These are phyloP conservation scores for Darevskia mixta DNA, from an alignment of 2,797 vertebrate species.

Conservation along the genomic window DNA sequence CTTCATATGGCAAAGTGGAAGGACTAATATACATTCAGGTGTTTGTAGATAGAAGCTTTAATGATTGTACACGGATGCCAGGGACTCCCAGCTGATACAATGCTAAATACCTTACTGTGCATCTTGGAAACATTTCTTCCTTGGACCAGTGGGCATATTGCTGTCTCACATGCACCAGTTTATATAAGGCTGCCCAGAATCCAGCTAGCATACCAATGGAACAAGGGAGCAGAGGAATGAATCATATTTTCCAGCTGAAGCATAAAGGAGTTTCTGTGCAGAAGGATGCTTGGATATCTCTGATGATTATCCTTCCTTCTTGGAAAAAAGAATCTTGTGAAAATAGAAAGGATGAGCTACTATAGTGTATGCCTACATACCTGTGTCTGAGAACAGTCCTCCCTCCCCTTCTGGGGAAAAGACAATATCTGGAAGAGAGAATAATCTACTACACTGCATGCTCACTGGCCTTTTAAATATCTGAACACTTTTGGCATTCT, in stretches of 20 bases:
- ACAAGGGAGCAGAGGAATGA: not conserved
- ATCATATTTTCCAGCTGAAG: not conserved
- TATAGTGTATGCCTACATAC: no score
- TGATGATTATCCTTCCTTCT: not conserved
- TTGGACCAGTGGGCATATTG: conserved; percentile 28
- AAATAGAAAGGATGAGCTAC: not conserved
- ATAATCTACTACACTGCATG: not conserved
- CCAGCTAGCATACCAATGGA: not conserved
- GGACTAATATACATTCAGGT: not conserved
- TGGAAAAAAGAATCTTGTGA: not conserved
- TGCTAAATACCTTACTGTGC: not conserved
- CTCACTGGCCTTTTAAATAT: not conserved
- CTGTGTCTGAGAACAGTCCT: not conserved
- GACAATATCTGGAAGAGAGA: no score
- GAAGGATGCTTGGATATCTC: no score
- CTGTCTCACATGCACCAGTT: not conserved
- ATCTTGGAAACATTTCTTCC: conserved; percentile 36
- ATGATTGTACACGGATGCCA: conserved; percentile 33
- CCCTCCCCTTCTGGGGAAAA: no score
- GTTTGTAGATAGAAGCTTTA: not conserved
- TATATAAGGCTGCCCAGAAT: not conserved
- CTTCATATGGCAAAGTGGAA: not conserved
- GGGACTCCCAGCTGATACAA: not conserved
- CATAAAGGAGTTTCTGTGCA: not conserved
- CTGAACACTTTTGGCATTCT: not conserved